Conservation (phyloP, 2,113 vertebrate genomes). For the Oophaga pumilio region DNA sequence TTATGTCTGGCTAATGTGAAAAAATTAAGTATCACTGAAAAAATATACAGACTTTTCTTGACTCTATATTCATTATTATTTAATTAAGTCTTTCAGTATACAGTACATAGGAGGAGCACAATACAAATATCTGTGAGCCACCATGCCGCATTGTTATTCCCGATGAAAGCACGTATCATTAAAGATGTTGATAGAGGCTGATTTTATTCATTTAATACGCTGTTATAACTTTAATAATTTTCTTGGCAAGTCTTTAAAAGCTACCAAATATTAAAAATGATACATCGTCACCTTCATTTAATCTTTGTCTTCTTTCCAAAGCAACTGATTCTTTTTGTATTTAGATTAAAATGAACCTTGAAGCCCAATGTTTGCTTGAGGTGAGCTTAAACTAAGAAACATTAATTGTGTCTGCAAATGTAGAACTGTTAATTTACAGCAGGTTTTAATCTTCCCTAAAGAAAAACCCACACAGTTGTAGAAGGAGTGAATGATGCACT, state of each 20-base stretch:
- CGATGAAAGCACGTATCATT: not conserved
- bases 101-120: too few relatives aligned
- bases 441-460: conserved; percentile 41
- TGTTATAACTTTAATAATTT: not conserved
- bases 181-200: not conserved
- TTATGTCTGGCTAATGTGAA: too few relatives aligned
- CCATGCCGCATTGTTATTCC: not conserved
- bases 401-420: conserved; percentile 45
- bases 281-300: conserved; percentile 27
- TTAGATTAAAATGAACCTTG: conserved; percentile 51
- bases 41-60: too few relatives aligned
- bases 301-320: conserved; percentile 18
- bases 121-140: not conserved
- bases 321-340: conserved; percentile 33
- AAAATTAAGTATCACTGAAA: too few relatives aligned
- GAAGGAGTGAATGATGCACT: conserved; percentile 58
- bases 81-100: too few relatives aligned
- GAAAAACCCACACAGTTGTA: conserved; percentile 59
- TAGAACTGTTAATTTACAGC: conserved; percentile 46
- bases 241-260: not conserved
- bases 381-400: conserved; percentile 57
- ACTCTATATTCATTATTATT: too few relatives aligned
- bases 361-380: conserved; percentile 41
- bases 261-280: not conserved
- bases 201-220: not conserved